Evolutionary conservation across 2,888 invertebrate species (phyloP), one percentile per base, ranked within the genome.

Genomic region (Drosophila pseudotakahashii): DNA sequence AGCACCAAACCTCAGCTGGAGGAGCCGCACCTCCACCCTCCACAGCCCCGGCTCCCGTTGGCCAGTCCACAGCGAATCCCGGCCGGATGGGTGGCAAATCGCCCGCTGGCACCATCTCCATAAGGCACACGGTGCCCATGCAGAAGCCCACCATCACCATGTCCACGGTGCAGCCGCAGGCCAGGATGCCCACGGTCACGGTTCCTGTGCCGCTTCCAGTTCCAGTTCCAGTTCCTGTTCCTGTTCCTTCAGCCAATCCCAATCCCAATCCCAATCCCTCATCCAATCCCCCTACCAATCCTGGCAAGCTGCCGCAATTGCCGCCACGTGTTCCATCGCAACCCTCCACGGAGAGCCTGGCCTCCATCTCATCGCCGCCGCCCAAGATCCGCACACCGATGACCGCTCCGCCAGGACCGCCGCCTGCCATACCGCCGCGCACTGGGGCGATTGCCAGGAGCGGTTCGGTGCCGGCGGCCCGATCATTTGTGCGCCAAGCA

Each of bases 371-470:
- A 44, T 80, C 88, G 14, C 89, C 90, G 32, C 80, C 89, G 26
- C 58, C 88, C 0, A 91, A 90, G 51, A 58, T 77, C 3, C 76
- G 89, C 1, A 51, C 58, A 6, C 37, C 44, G 7, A 6, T 41
- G 47, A 11, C 86, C 89, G 26, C 91, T 19, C 48, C 92, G 37
- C 90, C 90, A 0, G 91, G 91, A 0, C 92, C 92, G 34, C 92
- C 92, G 7, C 92, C 92, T n/a, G 92, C 91, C 2, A 92, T 92
- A 78, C 92, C 92, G 26, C 92, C 92, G 3, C 87, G 92, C 16
- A 89, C 89, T 0, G 91, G 91, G 4, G 83, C 86, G 42, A 88
- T 91, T 11, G 83, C 90, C 3, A 86, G 92, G 44, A 90, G 90
- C 51, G 91, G 90, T 4, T 92, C 92, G 0, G 81, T 92, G 10